Percentiles rank a stretch among this genome's conserved stretches.
phyloP scores from a whole-genome alignment of 2,888 invertebrate species.

The Carcina quercana region DNA sequence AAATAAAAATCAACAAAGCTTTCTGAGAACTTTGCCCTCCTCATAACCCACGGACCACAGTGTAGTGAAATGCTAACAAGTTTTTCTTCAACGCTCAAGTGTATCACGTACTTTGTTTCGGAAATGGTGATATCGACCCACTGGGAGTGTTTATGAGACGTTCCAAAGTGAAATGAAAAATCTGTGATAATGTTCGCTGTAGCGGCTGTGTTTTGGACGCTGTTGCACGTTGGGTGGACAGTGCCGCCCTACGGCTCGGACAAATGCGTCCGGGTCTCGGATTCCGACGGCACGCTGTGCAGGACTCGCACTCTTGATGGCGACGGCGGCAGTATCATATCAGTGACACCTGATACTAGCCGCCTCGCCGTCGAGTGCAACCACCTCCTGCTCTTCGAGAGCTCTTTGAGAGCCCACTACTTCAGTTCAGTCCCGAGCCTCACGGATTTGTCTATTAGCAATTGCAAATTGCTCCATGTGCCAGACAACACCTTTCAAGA shows the following conservation, averaged over 20 bases:
- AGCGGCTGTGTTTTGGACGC: slow-evolving; percentile 64
- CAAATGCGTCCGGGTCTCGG: slow-evolving; percentile 61
- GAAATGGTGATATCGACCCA: slow-evolving; percentile 75
- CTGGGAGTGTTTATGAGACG: slow-evolving; percentile 72
- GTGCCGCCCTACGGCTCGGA: slow-evolving; percentile 70
- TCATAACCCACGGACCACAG: slow-evolving; percentile 42
- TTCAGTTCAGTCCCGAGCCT: slow-evolving; percentile 83
- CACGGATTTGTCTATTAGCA: slow-evolving; percentile 82
- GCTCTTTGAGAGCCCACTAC: slow-evolving; percentile 80
- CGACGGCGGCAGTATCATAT: slow-evolving; percentile 77
- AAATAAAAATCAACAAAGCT: slow-evolving; percentile 27
- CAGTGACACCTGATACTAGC: slow-evolving; percentile 79
- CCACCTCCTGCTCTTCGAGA: slow-evolving; percentile 85
- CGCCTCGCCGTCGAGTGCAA: slow-evolving; percentile 85
- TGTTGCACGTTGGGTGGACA: slow-evolving; percentile 71
- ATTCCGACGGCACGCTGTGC: slow-evolving; percentile 76
- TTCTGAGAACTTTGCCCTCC: slow-evolving; percentile 28
- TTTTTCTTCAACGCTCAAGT: slow-evolving; percentile 60
- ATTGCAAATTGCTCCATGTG: slow-evolving; percentile 86
- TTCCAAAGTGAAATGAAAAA: slow-evolving; percentile 68
- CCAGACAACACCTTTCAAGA: slow-evolving; percentile 87
- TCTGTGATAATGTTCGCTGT: slow-evolving; percentile 70
- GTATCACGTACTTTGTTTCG: slow-evolving; percentile 70
- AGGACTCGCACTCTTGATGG: slow-evolving; percentile 81
- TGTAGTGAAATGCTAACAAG: slow-evolving; percentile 67